Conservation (phyloP, 2,888 invertebrate genomes). For the Acleris literana region DNA sequence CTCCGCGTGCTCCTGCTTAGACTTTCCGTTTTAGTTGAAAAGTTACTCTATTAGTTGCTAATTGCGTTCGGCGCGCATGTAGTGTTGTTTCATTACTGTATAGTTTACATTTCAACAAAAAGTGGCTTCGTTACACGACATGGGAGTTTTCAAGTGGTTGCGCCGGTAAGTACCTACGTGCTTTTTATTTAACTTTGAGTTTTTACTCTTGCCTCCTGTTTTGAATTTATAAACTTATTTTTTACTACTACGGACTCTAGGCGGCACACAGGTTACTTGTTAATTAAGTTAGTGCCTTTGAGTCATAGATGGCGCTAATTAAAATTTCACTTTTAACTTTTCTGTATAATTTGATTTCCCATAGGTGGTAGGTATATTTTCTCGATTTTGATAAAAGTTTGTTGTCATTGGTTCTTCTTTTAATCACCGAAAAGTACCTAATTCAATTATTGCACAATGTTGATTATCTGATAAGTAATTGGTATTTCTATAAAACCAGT, state of each 20-base stretch:
- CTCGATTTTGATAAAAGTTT: no score
- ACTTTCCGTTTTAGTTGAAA: constrained; percentile 59
- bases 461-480: no score
- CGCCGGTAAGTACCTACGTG: constrained; percentile 70
- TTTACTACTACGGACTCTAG: not conserved
- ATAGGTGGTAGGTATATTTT: no score
- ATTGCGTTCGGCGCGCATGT: constrained; percentile 39
- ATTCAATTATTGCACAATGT: no score
- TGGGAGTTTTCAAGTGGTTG: constrained; percentile 81
- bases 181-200: constrained; percentile 25
- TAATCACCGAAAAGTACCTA: no score
- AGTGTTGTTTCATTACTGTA: constrained; percentile 44
- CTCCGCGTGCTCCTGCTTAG: constrained; percentile 63
- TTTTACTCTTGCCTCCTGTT: constrained; percentile 5
- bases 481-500: no score
- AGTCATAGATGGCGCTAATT: constrained; percentile 1
- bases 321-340: not conserved
- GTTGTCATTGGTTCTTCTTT: no score
- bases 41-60: constrained; percentile 48
- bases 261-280: no score
- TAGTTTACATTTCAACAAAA: constrained; percentile 49
- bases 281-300: not conserved
- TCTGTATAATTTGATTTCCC: not conserved
- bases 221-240: no score
- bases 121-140: constrained; percentile 70